Evolutionary conservation across 2,797 vertebrate species (phyloP), one percentile per base, ranked within the genome.

Genomic region (Remorina albescens): DNA sequence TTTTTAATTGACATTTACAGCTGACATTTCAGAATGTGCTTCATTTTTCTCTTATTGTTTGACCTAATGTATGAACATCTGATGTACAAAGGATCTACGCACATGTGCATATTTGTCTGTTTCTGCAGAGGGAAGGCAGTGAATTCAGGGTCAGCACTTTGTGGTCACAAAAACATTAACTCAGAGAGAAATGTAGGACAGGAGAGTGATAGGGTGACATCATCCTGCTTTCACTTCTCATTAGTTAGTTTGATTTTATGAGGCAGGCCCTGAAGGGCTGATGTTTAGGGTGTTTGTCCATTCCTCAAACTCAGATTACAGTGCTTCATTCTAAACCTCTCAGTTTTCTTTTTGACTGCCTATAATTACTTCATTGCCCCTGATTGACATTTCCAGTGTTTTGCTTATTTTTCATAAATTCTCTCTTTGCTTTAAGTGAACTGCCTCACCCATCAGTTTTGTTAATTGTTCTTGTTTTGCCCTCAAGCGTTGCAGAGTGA

Each of bases 1-100:
- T 95, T 95, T 96, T 96, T 96, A 96, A 95, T 95, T 96, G 96
- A 95, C 95, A 95, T 96, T 95, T 96, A 92, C 94, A 91, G 94
- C 93, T 96, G 95, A 95, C 94, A 95, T 95, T 96, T 95, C 89
- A 91, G 80, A 94, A 89, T 93, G 89, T 89, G 89, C 86, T 92
- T 90, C 92, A 84, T 92, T 88, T 76, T 81, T 81, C 78, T 71
- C 74, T 78, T 74, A 88, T 78, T 93, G 89, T 93, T 93, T 83
- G 86, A 82, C 83, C 82, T 51, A 44, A 70, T 90, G 83, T 80
- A 73, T 88, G 90, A 88, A 67, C 58, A 39, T 83, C 81, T 77
- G 78, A 91, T 81, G 83, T 84, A 78, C 74, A 74, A 74, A 67
- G 41, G 47, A 58, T 65, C 49, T 69, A 44, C 3, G 32, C 23